These are phyloP conservation scores for Belonocnema kinseyi DNA, from an alignment of 1,140 invertebrate species.

Conservation along the genomic window DNA sequence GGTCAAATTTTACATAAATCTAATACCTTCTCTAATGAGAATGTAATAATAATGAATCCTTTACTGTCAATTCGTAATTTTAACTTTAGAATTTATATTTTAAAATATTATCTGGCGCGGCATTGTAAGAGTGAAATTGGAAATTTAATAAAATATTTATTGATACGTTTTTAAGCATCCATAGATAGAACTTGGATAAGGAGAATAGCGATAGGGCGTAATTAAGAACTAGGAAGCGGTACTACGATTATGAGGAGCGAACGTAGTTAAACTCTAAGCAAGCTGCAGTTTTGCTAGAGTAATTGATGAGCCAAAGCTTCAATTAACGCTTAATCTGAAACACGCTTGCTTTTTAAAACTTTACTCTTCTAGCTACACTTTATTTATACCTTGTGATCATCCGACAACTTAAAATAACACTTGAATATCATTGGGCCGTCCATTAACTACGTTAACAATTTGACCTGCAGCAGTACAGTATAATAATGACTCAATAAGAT, in stretches of 20 bases:
- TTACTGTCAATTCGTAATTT: too few species aligned
- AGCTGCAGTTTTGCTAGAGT: slow-evolving; percentile 40
- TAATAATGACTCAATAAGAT: too few species aligned
- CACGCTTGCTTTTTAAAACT: slow-evolving; percentile 17
- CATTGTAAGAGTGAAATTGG: not conserved
- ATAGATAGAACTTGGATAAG: slow-evolving; percentile 39
- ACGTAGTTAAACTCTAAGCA: slow-evolving; percentile 43
- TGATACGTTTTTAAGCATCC: slow-evolving; percentile 34
- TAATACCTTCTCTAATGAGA: too few species aligned
- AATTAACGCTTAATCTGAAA: slow-evolving; percentile 59
- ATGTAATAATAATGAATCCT: too few species aligned
- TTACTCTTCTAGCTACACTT: slow-evolving; percentile 28
- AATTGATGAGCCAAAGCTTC: slow-evolving; percentile 62
- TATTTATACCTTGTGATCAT: not conserved
- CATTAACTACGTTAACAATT: too few species aligned
- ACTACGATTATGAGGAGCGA: slow-evolving; percentile 37
- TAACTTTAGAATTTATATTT: too few species aligned
- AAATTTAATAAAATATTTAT: slow-evolving; percentile 24
- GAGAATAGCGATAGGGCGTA: slow-evolving; percentile 36
- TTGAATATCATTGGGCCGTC: too few species aligned
- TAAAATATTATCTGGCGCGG: too few species aligned
- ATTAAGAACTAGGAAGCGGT: slow-evolving; percentile 45
- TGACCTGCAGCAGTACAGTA: too few species aligned
- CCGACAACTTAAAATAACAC: not conserved
- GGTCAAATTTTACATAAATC: too few species aligned